A percentile compares a stretch with the other conserved stretches of the same genome.
phyloP scores from a whole-genome alignment of 2,797 vertebrate species.

The Siniperca undulata region DNA sequence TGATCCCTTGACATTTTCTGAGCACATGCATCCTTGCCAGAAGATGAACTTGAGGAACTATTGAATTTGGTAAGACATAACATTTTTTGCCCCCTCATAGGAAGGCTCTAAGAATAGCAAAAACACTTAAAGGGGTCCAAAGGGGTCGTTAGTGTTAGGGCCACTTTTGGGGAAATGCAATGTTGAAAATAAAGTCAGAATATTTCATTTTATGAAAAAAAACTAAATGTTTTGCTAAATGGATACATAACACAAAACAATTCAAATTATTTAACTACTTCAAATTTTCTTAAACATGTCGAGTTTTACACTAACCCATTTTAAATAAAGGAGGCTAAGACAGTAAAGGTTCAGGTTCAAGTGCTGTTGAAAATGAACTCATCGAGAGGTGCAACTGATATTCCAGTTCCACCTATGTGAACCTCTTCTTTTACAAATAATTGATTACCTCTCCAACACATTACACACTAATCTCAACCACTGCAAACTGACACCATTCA shows the following conservation, averaged over 20 bases:
- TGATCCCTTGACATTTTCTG: not conserved
- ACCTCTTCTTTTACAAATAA: conserved; percentile 11
- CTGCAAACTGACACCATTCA: conserved; percentile 47
- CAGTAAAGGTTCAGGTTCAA: not conserved
- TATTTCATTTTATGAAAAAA: not conserved
- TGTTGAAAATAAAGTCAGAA: not conserved
- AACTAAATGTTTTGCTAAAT: not conserved
- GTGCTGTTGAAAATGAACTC: conserved; percentile 14
- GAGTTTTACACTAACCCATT: not conserved
- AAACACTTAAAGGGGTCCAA: too few relatives aligned
- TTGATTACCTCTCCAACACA: conserved; percentile 28
- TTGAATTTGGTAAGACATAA: not conserved
- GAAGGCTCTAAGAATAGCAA: not conserved
- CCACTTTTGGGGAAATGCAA: not conserved
- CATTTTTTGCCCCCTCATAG: not conserved
- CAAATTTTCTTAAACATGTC: not conserved
- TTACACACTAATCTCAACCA: conserved; percentile 35
- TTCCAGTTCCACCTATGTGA: not conserved
- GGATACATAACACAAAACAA: not conserved
- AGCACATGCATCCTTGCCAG: not conserved
- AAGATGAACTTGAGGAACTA: not conserved
- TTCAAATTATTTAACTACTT: not conserved
- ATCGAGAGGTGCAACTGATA: conserved; percentile 19
- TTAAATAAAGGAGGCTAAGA: not conserved
- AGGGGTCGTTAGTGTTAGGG: too few relatives aligned